Evolutionary conservation across 2,797 vertebrate species (phyloP), one percentile per base, ranked within the genome.

Genomic region (Rhadinocentrus ornatus): DNA sequence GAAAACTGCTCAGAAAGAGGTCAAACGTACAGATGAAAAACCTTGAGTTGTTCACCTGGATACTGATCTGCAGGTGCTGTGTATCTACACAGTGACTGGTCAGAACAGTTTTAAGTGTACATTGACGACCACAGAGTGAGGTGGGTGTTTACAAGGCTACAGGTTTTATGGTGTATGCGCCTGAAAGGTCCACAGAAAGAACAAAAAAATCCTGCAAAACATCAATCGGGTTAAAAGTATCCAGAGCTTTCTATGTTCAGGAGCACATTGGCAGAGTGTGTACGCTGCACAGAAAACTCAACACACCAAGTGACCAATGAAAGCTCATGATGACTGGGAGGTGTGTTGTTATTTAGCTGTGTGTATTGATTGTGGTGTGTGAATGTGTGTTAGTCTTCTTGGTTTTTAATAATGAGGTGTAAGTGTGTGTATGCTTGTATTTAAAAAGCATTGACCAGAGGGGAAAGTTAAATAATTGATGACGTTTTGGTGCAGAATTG

Each of bases 381-480:
- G 31, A 20, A n/a, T 64, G 44, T 48, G 32, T 75, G 46, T 18
- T 8, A 29, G 26, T 31, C 27, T 1, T 29, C 24, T 20, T 29
- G 22, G 12, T 10, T 18, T 58, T 27, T 24, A 6, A 59, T 68
- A 48, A 59, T 59, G 1, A 35, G 59, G 12, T 16, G 15, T 27
- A 68, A 39, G 37, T 58, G 69, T 73, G 73, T 78, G 73, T 76
- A 3, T 65, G 50, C 66, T 35, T 77, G 26, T 73, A 16, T 39
- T 46, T 67, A 68, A 56, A 78, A 77, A 34, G 26, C 68, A 70
- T 73, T 70, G 35, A 80, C 75, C 53, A 6, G 59, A 29, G 80
- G 75, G 75, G 20, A 24, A 54, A 27, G 31, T 35, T 93, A 77
- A 93, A 94, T 93, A 88, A 93, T 93, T 93, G 73, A 94, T 93